These are phyloP conservation scores for Luperina nickerlii DNA, from an alignment of 2,888 invertebrate genomes.

Conservation along the genomic window DNA sequence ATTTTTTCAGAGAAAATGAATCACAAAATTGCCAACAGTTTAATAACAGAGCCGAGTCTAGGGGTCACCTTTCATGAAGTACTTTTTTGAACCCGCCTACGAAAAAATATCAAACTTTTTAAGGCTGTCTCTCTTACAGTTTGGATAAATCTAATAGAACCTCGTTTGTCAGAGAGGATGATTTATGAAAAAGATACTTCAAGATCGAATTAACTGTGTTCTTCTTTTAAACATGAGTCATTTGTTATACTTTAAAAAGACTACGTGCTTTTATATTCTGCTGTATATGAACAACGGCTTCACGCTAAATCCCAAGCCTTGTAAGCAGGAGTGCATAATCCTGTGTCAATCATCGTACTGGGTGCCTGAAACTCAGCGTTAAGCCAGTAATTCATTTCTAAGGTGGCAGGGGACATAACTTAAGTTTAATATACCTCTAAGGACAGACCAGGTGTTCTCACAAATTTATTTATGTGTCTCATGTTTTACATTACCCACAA, in stretches of 20 bases:
- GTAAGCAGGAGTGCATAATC: conserved; percentile 33
- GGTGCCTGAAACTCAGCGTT: conserved; percentile 29
- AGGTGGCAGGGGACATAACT: conserved; percentile 21
- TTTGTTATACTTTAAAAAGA: conserved; percentile 29
- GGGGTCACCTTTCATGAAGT: conserved; percentile 51
- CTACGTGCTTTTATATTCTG: background rate
- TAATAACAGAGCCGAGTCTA: conserved; percentile 48
- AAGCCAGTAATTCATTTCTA: conserved; percentile 36
- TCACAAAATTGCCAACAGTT: conserved; percentile 54
- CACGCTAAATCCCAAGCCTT: conserved; percentile 5
- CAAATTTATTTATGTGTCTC: conserved; percentile 20
- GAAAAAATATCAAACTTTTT: conserved; percentile 37
- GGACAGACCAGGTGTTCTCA: conserved; percentile 8
- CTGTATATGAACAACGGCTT: conserved; percentile 10
- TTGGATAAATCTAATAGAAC: conserved; percentile 43
- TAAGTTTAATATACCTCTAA: conserved; percentile 19
- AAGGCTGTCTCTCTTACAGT: conserved; percentile 18
- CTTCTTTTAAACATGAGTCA: background rate
- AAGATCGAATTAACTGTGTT: conserved; percentile 14
- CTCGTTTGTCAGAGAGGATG: conserved; percentile 45
- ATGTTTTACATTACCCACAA: conserved; percentile 3
- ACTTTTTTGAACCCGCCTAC: conserved; percentile 40
- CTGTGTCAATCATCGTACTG: conserved; percentile 32
- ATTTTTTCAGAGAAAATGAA: conserved; percentile 50
- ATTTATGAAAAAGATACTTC: conserved; percentile 32